phyloP scores from a whole-genome alignment of 2,797 vertebrate species.

The Parauchenoglanis ngamensis region DNA sequence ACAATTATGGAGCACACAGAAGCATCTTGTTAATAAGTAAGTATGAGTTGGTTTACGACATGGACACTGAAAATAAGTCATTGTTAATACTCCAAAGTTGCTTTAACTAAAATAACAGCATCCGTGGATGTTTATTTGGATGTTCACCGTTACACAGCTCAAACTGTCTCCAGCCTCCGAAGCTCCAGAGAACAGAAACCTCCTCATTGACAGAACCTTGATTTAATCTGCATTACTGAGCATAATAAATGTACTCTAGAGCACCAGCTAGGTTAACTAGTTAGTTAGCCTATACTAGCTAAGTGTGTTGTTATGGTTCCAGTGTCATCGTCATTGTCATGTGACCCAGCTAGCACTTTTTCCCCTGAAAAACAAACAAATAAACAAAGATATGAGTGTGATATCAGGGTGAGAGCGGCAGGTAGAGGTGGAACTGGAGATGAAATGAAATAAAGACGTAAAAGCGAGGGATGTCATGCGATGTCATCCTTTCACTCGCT shows the following conservation, averaged over 20 bases:
- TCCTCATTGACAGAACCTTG: background rate
- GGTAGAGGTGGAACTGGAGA: background rate
- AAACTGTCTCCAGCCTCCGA: background rate
- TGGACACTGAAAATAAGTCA: background rate
- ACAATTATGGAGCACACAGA: background rate
- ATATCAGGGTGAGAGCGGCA: background rate
- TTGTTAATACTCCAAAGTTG: background rate
- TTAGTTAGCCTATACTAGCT: background rate
- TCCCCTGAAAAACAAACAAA: background rate
- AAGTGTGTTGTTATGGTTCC: background rate
- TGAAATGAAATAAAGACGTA: conserved; percentile 58
- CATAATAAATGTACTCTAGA: background rate
- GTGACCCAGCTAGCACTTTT: background rate
- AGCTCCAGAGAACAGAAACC: background rate
- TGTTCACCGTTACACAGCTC: background rate
- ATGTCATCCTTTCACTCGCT: conserved; percentile 54
- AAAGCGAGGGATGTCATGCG: conserved; percentile 50
- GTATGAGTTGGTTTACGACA: no score
- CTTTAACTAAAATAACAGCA: no score
- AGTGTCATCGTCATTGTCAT: background rate
- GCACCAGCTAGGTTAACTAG: background rate
- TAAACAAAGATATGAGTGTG: background rate
- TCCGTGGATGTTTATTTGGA: background rate
- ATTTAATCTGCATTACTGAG: background rate
- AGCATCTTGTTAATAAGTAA: no score